Conservation (phyloP, 2,113 vertebrate genomes). For the Cacatua alba region DNA sequence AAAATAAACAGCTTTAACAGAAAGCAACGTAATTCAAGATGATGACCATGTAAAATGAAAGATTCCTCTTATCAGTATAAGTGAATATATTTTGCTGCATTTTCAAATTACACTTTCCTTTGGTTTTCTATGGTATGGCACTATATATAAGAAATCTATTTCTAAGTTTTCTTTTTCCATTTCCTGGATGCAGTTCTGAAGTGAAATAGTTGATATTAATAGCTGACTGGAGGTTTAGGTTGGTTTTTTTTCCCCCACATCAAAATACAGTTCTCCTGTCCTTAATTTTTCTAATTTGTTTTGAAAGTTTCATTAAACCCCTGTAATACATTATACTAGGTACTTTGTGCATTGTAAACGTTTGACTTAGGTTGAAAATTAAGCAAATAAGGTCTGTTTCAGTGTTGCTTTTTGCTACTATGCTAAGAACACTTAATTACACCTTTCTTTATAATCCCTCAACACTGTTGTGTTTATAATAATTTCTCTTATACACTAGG, state of each 20-base stretch:
- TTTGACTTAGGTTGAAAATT: neutral
- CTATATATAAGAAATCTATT: neutral
- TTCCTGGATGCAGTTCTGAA: neutral
- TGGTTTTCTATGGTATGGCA: neutral
- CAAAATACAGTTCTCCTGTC: neutral
- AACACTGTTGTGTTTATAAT: neutral
- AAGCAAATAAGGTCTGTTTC: neutral
- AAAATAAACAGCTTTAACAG: neutral
- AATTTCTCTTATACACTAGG: neutral
- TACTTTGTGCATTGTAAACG: neutral
- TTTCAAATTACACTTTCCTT: neutral
- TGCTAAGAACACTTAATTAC: neutral
- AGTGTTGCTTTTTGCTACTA: neutral
- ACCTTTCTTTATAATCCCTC: neutral
- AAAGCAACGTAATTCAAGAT: neutral
- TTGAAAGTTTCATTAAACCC: neutral
- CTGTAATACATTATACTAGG: neutral
- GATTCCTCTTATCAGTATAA: neutral
- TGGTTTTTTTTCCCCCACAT: neutral
- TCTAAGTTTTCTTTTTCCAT: neutral
- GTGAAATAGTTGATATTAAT: neutral
- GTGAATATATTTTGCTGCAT: neutral
- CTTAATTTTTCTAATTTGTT: neutral
- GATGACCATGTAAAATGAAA: neutral
- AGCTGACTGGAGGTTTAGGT: neutral